These are phyloP conservation scores for Epiblema foenella DNA, from an alignment of 2,888 invertebrate genomes.

Conservation along the genomic window DNA sequence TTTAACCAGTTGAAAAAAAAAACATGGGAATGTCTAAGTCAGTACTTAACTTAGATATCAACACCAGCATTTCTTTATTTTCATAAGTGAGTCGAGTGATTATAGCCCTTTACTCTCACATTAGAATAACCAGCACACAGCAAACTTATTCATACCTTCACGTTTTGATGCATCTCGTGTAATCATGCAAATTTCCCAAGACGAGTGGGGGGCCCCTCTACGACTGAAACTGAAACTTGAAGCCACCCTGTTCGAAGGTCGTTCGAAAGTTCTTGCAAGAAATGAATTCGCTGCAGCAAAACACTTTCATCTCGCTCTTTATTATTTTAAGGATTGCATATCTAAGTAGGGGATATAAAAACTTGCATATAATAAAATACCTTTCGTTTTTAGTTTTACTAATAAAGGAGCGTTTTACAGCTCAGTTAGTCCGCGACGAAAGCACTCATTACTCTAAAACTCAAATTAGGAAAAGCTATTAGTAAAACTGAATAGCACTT, in stretches of 20 bases:
- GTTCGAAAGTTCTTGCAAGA: conserved; percentile 78
- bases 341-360: not conserved
- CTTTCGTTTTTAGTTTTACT: conserved; percentile 1
- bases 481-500: conserved; percentile 60
- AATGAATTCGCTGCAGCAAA: conserved; percentile 75
- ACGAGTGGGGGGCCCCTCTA: conserved; percentile 68
- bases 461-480: conserved; percentile 39
- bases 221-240: conserved; percentile 77
- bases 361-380: conserved; percentile 16
- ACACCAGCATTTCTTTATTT: not conserved
- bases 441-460: conserved; percentile 35
- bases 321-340: conserved; percentile 46
- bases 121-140: conserved; percentile 24
- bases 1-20: not conserved
- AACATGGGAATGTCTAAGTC: too few relatives aligned
- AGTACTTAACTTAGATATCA: not conserved
- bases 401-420: conserved; percentile 6
- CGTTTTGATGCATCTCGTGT: conserved; percentile 70
- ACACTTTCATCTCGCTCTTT: conserved; percentile 76
- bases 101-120: not conserved
- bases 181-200: conserved; percentile 80
- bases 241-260: conserved; percentile 78
- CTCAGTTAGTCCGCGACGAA: conserved; percentile 27
- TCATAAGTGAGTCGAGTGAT: not conserved
- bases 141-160: conserved; percentile 48